Conservation (phyloP, 2,888 invertebrate species). For the Eremobia ochroleuca region DNA sequence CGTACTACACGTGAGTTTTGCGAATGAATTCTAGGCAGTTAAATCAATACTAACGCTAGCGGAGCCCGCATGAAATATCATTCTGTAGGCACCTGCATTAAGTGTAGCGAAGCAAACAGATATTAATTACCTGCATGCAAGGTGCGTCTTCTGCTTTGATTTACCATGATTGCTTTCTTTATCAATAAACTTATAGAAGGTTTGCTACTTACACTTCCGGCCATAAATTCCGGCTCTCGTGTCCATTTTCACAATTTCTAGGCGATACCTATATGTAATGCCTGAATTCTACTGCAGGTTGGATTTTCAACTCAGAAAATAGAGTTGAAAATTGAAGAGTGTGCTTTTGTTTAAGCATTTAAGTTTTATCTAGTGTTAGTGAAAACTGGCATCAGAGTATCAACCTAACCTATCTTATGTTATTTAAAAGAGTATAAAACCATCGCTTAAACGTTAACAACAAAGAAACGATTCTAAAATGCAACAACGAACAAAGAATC, state of each 20-base stretch:
- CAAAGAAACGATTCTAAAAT: neutral
- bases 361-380: neutral
- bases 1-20: neutral
- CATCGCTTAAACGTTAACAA: neutral
- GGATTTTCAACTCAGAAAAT: neutral
- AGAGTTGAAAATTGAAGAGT: neutral
- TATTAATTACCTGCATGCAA: neutral
- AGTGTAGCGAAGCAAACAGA: neutral
- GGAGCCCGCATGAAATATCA: neutral
- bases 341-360: neutral
- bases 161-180: neutral
- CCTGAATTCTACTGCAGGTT: neutral
- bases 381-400: neutral
- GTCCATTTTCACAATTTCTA: neutral
- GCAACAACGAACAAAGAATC: conserved; percentile 24
- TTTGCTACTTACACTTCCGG: neutral
- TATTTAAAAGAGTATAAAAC: neutral
- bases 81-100: neutral
- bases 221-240: neutral
- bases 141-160: neutral
- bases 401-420: neutral
- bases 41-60: conserved; percentile 5
- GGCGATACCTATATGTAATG: neutral
- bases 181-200: neutral
- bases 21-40: conserved; percentile 5